Conservation (phyloP, 2,888 invertebrate genomes). For the Diaphora mendica region DNA sequence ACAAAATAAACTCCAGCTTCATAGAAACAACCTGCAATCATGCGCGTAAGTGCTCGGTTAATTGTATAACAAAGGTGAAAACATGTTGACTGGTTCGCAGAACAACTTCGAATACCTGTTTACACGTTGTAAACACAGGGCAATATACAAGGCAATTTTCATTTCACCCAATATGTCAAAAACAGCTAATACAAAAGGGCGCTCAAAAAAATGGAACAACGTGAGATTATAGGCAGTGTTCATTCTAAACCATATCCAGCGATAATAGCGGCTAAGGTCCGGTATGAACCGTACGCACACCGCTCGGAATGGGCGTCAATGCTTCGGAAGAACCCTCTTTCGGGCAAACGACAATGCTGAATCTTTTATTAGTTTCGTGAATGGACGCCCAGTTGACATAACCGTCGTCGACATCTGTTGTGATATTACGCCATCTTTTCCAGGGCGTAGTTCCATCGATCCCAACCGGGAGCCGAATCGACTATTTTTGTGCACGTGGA, state of each 20-base stretch:
- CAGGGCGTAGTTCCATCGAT: conserved; percentile 70
- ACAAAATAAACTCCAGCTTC: conserved; percentile 14
- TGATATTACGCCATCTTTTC: conserved; percentile 82
- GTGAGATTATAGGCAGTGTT: conserved; percentile 62
- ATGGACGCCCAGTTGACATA: conserved; percentile 84
- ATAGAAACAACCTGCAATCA: conserved; percentile 6
- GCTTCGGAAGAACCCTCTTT: conserved; percentile 76
- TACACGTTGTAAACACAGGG: conserved; percentile 34
- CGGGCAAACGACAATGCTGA: conserved; percentile 81
- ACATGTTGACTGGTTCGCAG: conserved; percentile 30
- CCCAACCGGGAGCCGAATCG: conserved; percentile 59
- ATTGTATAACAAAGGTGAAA: conserved; percentile 34
- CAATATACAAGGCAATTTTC: conserved; percentile 37
- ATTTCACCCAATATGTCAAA: conserved; percentile 50
- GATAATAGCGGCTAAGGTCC: conserved; percentile 72
- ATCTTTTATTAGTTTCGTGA: conserved; percentile 85
- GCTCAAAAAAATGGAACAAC: conserved; percentile 52
- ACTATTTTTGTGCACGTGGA: conserved; percentile 78
- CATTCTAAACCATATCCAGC: conserved; percentile 70
- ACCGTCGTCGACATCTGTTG: conserved; percentile 84
- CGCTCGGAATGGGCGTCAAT: conserved; percentile 67
- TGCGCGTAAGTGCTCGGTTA: conserved; percentile 31
- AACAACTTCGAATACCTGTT: conserved; percentile 39
- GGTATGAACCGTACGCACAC: conserved; percentile 62
- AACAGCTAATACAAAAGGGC: conserved; percentile 46